Conservation (phyloP, 2,797 vertebrate genomes). For the Cyclura pinguis region DNA sequence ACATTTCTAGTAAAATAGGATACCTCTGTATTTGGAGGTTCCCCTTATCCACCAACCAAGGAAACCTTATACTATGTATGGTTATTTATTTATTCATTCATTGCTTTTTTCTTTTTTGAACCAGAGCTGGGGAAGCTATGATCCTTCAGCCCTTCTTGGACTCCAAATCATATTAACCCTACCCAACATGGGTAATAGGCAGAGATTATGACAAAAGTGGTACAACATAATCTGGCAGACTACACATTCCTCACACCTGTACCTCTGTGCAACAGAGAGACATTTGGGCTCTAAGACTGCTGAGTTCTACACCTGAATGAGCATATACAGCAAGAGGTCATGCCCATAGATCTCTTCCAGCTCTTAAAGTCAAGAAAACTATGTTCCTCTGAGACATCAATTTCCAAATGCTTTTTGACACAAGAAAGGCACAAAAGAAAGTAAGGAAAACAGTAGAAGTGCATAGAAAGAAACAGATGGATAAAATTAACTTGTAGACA, state of each 20-base stretch:
- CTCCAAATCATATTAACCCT: no score
- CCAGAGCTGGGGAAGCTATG: not conserved
- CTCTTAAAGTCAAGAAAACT: not conserved
- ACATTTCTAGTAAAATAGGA: not conserved
- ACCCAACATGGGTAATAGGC: not conserved
- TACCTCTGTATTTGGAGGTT: no score
- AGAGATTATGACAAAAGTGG: not conserved
- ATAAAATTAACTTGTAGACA: constrained; percentile 59
- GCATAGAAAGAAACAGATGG: constrained; percentile 54
- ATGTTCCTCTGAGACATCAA: not conserved
- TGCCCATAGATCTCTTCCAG: not conserved
- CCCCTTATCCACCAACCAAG: not conserved
- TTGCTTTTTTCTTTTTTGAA: not conserved
- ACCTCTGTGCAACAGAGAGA: not conserved
- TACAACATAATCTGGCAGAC: not conserved
- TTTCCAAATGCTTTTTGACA: constrained; percentile 8
- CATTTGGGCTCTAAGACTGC: not conserved
- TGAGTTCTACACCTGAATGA: not conserved
- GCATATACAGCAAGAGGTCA: not conserved
- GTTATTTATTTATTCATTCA: not conserved
- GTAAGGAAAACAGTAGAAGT: constrained; percentile 40
- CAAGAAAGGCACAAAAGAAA: constrained; percentile 40
- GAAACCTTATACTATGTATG: not conserved
- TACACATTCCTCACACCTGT: not conserved
- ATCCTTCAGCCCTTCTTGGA: not conserved